Evolutionary conservation across 2,113 vertebrate genomes (phyloP).

Genomic region (Nibea albiflora): DNA sequence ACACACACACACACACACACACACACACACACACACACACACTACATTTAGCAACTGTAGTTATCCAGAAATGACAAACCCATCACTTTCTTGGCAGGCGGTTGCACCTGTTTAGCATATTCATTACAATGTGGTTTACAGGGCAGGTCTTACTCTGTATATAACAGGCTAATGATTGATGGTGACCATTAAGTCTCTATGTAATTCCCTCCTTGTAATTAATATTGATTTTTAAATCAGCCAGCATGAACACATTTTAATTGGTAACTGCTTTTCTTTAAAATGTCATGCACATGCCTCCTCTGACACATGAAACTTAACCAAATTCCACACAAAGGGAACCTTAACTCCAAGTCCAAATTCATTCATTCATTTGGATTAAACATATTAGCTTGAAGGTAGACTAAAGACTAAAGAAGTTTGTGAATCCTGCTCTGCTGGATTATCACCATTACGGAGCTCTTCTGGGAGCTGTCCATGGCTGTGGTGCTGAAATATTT

Average conservation of each 20-base stretch:
- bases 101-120: slow-evolving; percentile 63
- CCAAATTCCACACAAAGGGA: neutral
- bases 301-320: neutral
- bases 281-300: slow-evolving; percentile 16
- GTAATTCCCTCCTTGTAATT: slow-evolving; percentile 57
- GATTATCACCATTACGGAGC: neutral
- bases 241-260: slow-evolving; percentile 52
- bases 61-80: slow-evolving; percentile 54
- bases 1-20: slow-evolving; percentile 10
- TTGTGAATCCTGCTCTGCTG: neutral
- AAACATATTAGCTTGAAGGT: neutral
- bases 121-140: slow-evolving; percentile 62
- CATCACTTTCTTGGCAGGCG: slow-evolving; percentile 55
- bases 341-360: neutral
- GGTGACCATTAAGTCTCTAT: slow-evolving; percentile 57
- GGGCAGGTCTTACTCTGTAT: slow-evolving; percentile 39
- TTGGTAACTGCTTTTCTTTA: slow-evolving; percentile 31
- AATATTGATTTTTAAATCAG: slow-evolving; percentile 65
- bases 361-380: neutral
- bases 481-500: slow-evolving; percentile 65
- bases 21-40: slow-evolving; percentile 12
- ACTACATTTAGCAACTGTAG: slow-evolving; percentile 24
- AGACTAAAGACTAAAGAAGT: neutral
- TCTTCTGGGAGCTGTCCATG: slow-evolving; percentile 70
- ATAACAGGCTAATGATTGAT: slow-evolving; percentile 63